Evolutionary conservation across 64 coral and sea anemone genomes (phyloP).

Genomic region (Anthopleura sola): DNA sequence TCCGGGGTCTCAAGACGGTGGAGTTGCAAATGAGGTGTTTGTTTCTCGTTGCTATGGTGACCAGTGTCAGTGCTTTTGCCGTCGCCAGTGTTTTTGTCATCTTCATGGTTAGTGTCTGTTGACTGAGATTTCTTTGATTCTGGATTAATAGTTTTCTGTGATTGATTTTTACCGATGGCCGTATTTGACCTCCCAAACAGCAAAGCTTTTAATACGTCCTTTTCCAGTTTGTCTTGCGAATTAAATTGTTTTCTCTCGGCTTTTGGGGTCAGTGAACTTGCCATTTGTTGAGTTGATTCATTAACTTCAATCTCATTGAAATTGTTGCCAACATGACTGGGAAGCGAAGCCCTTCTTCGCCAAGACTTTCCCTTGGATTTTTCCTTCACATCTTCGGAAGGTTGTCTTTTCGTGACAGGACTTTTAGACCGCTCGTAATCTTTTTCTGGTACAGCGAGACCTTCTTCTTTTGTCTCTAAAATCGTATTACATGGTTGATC

Average conservation of each 20-base stretch:
- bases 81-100: neutral
- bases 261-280: slow-evolving; percentile 19
- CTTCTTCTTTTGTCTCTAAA: neutral
- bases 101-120: neutral
- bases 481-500: slow-evolving; percentile 13
- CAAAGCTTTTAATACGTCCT: slow-evolving; percentile 31
- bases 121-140: slow-evolving; percentile 12
- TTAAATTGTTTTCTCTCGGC: neutral
- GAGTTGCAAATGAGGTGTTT: neutral
- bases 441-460: neutral
- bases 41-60: slow-evolving; percentile 12
- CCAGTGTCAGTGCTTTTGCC: slow-evolving; percentile 31
- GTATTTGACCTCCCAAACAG: slow-evolving; percentile 1
- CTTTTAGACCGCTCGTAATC: neutral
- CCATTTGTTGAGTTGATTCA: neutral
- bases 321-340: slow-evolving; percentile 6
- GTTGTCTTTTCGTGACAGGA: neutral
- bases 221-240: slow-evolving; percentile 16
- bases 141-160: slow-evolving; percentile 6
- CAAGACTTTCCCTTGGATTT: neutral
- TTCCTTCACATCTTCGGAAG: neutral
- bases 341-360: slow-evolving; percentile 39
- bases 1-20: slow-evolving; percentile 40
- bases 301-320: neutral
- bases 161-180: neutral